These are phyloP conservation scores for Ladona fulva DNA, from an alignment of 1,140 invertebrate species.

Conservation along the genomic window DNA sequence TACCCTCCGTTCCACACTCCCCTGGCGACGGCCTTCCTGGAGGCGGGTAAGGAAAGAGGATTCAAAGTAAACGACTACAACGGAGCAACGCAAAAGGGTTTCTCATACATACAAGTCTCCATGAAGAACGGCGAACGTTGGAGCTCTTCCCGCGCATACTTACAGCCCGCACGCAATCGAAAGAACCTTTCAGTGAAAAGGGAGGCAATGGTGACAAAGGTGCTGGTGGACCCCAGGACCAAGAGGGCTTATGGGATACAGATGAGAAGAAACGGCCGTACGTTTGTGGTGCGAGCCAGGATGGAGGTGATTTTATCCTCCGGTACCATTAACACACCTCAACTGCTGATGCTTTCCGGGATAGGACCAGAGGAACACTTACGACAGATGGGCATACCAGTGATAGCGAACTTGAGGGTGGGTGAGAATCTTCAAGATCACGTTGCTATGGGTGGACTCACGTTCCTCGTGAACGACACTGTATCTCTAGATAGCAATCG, in stretches of 20 bases:
- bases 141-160: slow-evolving; percentile 63
- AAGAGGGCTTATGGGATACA: slow-evolving; percentile 55
- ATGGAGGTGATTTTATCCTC: slow-evolving; percentile 70
- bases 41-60: slow-evolving; percentile 53
- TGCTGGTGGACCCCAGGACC: slow-evolving; percentile 58
- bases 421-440: slow-evolving; percentile 75
- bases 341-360: slow-evolving; percentile 72
- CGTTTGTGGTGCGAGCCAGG: slow-evolving; percentile 45
- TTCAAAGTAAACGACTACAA: slow-evolving; percentile 65
- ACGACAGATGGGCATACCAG: slow-evolving; percentile 45
- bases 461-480: slow-evolving; percentile 49
- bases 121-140: slow-evolving; percentile 61
- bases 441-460: slow-evolving; percentile 55
- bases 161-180: slow-evolving; percentile 52
- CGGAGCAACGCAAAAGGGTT: slow-evolving; percentile 52
- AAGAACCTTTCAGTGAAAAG: slow-evolving; percentile 57
- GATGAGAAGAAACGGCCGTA: slow-evolving; percentile 43
- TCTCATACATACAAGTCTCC: slow-evolving; percentile 49
- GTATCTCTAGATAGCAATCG: slow-evolving; percentile 24
- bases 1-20: slow-evolving; percentile 47
- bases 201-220: slow-evolving; percentile 52
- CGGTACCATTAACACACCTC: slow-evolving; percentile 64
- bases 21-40: slow-evolving; percentile 54
- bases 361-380: slow-evolving; percentile 65
- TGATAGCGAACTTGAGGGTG: slow-evolving; percentile 60